Evolutionary conservation across 2,113 vertebrate genomes (phyloP).

Genomic region (Calyptomena viridis): DNA sequence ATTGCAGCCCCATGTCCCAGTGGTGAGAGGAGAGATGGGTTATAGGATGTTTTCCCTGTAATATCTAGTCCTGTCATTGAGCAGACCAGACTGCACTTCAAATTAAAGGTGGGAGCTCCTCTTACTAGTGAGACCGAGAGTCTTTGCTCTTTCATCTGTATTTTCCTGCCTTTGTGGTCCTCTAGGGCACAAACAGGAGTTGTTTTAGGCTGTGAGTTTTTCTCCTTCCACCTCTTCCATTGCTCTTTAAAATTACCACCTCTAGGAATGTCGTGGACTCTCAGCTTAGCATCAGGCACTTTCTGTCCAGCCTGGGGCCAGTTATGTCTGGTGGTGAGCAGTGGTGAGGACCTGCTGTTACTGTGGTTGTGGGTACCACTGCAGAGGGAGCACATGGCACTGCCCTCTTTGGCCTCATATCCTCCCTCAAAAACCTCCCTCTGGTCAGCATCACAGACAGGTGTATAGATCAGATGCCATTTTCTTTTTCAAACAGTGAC

Average conservation of each 20-base stretch:
- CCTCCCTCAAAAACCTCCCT: not conserved
- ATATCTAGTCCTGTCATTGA: not conserved
- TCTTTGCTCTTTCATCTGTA: not conserved
- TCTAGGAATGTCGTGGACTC: not conserved
- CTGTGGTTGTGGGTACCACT: not conserved
- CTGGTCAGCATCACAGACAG: not conserved
- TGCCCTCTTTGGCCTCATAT: not conserved
- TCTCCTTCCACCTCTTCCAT: not conserved
- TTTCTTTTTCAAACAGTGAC: not conserved
- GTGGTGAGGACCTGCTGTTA: not conserved
- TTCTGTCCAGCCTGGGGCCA: not conserved
- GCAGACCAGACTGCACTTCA: not conserved
- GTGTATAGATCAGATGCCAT: slow-evolving; percentile 2
- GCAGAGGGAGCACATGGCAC: not conserved
- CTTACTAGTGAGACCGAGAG: not conserved
- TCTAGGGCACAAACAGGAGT: not conserved
- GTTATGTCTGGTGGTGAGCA: not conserved
- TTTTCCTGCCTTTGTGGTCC: not conserved
- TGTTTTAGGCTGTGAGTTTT: not conserved
- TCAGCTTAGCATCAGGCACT: not conserved
- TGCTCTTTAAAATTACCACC: not conserved
- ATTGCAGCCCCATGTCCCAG: not conserved
- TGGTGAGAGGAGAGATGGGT: not conserved
- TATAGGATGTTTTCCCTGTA: not conserved
- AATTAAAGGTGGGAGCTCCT: not conserved